Evolutionary conservation across 2,888 invertebrate species (phyloP).

Genomic region (Sussaba pulchella): DNA sequence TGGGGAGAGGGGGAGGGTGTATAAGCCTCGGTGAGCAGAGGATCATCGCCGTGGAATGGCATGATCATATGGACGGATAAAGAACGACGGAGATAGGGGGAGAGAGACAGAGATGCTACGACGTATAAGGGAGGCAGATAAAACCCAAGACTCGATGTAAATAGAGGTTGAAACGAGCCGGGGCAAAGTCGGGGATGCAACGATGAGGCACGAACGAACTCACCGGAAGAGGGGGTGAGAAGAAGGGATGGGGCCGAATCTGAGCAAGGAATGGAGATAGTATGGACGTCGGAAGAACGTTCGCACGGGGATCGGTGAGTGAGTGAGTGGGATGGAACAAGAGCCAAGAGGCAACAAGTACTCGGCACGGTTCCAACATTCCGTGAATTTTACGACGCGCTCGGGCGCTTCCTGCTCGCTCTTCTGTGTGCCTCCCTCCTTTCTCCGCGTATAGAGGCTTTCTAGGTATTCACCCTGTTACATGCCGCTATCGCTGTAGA

Average conservation of each 20-base stretch:
- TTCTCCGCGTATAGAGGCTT: not conserved
- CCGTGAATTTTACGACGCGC: slow-evolving; percentile 64
- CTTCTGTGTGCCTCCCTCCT: slow-evolving; percentile 32
- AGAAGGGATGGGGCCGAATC: slow-evolving; percentile 23
- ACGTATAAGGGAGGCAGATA: slow-evolving; percentile 14
- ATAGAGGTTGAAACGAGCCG: slow-evolving; percentile 53
- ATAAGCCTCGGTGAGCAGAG: slow-evolving; percentile 76
- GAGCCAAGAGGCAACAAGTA: slow-evolving; percentile 72
- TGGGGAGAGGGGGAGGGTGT: slow-evolving; percentile 54
- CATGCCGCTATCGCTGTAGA: slow-evolving; percentile 3
- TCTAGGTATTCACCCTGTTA: slow-evolving; percentile 6
- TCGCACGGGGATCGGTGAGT: not conserved
- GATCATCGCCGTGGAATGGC: slow-evolving; percentile 80
- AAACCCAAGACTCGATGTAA: slow-evolving; percentile 58
- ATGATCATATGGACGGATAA: slow-evolving; percentile 77
- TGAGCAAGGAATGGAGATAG: too few species aligned
- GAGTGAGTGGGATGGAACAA: slow-evolving; percentile 14
- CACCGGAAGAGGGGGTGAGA: not conserved
- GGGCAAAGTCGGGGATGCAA: slow-evolving; percentile 56
- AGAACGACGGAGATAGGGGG: slow-evolving; percentile 48
- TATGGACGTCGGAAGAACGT: too few species aligned
- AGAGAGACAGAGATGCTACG: slow-evolving; percentile 42
- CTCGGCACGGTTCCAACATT: slow-evolving; percentile 71
- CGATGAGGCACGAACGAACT: slow-evolving; percentile 18
- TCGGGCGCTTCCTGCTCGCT: slow-evolving; percentile 36